A percentile compares a stretch with the other conserved stretches of the same genome.
phyloP scores from a whole-genome alignment of 2,797 vertebrate genomes.

The Enteromius radiatus region DNA sequence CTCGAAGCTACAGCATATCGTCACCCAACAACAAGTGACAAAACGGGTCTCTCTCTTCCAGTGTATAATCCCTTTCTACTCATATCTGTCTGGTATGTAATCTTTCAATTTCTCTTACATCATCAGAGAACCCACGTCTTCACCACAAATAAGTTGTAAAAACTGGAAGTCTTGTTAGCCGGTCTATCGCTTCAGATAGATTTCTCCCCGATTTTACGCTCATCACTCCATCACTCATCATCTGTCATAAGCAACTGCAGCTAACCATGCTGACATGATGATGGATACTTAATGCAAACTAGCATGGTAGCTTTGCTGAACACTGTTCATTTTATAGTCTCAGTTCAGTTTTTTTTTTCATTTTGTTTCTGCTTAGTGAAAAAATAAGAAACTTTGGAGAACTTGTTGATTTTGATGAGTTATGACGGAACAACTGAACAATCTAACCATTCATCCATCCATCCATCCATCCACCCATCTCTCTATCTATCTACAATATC shows the following conservation, averaged over 20 bases:
- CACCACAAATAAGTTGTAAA: background rate
- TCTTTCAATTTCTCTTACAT: conserved; percentile 18
- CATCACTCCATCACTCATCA: conserved; percentile 33
- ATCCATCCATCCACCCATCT: too few species aligned
- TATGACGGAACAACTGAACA: background rate
- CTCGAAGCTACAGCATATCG: conserved; percentile 31
- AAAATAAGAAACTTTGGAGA: background rate
- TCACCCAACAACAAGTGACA: conserved; percentile 18
- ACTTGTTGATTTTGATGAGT: background rate
- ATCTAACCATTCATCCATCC: background rate
- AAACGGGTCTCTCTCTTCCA: background rate
- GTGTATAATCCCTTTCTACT: background rate
- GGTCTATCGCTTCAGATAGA: background rate
- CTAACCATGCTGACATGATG: conserved; percentile 7
- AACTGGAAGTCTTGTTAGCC: background rate
- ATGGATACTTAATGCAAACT: conserved; percentile 1
- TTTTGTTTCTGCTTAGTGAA: background rate
- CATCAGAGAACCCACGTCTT: background rate
- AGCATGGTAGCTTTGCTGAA: background rate
- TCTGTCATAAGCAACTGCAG: conserved; percentile 34
- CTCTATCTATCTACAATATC: background rate
- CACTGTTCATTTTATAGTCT: background rate
- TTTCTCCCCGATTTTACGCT: conserved; percentile 51
- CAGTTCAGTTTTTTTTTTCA: background rate
- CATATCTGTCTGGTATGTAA: background rate